Evolutionary conservation across 1,140 invertebrate genomes (phyloP).

Genomic region (Hydropsyche tenuis): DNA sequence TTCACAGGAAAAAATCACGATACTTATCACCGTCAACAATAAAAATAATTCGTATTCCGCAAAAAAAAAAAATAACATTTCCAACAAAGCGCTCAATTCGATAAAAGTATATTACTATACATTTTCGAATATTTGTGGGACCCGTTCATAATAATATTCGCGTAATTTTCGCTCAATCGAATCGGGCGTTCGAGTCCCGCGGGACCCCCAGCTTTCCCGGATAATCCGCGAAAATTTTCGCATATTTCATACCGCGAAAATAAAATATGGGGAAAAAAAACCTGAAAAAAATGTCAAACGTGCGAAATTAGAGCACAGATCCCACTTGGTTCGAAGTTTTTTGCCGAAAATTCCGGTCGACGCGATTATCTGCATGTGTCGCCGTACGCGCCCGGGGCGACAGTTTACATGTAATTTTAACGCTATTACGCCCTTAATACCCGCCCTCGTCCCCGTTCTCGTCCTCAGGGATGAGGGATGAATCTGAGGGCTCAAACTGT

Average conservation of each 20-base stretch:
- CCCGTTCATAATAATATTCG: too few species aligned
- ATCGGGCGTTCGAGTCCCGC: background rate
- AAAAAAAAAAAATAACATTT: too few species aligned
- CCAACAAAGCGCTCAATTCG: too few species aligned
- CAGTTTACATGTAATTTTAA: conserved; percentile 22
- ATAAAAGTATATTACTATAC: too few species aligned
- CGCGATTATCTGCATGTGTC: conserved; percentile 14
- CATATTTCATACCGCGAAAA: conserved; percentile 3
- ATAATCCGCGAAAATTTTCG: conserved; percentile 3
- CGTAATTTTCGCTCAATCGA: background rate
- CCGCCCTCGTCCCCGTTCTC: background rate
- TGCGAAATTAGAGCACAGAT: conserved; percentile 3
- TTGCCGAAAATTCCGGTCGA: background rate
- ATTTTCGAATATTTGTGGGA: too few species aligned
- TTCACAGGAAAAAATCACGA: too few species aligned
- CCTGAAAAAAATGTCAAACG: background rate
- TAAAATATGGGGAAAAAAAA: too few species aligned
- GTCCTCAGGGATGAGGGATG: background rate
- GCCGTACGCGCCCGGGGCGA: background rate
- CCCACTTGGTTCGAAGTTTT: conserved; percentile 19
- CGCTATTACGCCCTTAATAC: conserved; percentile 18
- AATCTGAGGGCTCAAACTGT: background rate
- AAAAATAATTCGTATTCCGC: too few species aligned
- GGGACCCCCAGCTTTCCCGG: background rate
- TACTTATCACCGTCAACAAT: too few species aligned